A percentile compares a stretch with the other conserved stretches of the same genome.
Conservation (phyloP, 2,888 invertebrate genomes). For the Odontocerum albicorne region DNA sequence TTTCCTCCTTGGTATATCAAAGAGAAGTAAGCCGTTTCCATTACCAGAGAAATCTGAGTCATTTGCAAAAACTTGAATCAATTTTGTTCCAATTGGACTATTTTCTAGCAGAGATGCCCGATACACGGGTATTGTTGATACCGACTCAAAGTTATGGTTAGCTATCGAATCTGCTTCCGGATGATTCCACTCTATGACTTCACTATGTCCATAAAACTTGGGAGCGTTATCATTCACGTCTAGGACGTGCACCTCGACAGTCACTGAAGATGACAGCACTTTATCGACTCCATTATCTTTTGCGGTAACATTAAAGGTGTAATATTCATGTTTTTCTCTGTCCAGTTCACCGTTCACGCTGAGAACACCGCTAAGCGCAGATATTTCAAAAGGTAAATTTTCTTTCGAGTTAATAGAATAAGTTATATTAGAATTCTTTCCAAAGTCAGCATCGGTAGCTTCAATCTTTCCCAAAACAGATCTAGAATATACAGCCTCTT, state of each 20-base stretch:
- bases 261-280: slow-evolving; percentile 70
- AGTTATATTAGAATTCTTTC: slow-evolving; percentile 75
- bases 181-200: slow-evolving; percentile 52
- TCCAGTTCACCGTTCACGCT: slow-evolving; percentile 77
- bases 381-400: slow-evolving; percentile 69
- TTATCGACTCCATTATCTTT: slow-evolving; percentile 68
- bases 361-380: slow-evolving; percentile 67
- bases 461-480: slow-evolving; percentile 74
- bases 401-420: slow-evolving; percentile 62
- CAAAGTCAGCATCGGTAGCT: slow-evolving; percentile 79
- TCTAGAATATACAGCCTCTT: slow-evolving; percentile 75
- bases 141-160: slow-evolving; percentile 58
- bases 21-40: slow-evolving; percentile 83
- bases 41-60: slow-evolving; percentile 84
- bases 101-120: slow-evolving; percentile 75
- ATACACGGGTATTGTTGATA: slow-evolving; percentile 69
- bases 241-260: slow-evolving; percentile 77
- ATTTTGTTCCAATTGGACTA: slow-evolving; percentile 70
- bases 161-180: slow-evolving; percentile 51
- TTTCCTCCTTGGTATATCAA: slow-evolving; percentile 69
- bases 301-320: slow-evolving; percentile 71
- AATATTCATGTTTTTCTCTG: slow-evolving; percentile 70
- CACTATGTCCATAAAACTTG: slow-evolving; percentile 76
- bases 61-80: slow-evolving; percentile 77
- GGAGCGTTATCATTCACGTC: slow-evolving; percentile 86